A percentile compares a stretch with the other conserved stretches of the same genome.
Conservation (phyloP, 2,113 vertebrate species). For the Picathartes gymnocephalus region DNA sequence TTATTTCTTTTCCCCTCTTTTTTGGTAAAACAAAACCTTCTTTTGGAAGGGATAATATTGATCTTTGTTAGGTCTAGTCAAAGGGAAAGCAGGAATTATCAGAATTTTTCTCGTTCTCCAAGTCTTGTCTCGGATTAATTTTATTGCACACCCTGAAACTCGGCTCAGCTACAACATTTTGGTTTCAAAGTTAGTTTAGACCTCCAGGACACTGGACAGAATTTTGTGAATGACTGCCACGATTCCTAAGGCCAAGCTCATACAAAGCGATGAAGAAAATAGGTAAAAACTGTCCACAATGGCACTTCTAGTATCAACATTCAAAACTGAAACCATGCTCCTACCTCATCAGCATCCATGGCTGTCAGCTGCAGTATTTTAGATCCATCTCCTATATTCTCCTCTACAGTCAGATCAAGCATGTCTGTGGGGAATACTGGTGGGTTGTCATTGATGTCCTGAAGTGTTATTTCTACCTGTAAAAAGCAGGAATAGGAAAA, state of each 20-base stretch:
- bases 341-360: slow-evolving; percentile 96
- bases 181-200: background rate
- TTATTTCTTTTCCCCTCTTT: background rate
- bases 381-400: slow-evolving; percentile 92
- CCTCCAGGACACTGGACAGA: background rate
- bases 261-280: background rate
- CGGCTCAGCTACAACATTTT: background rate
- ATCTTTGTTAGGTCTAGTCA: background rate
- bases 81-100: background rate
- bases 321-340: background rate
- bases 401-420: slow-evolving; percentile 92
- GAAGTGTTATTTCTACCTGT: slow-evolving; percentile 97
- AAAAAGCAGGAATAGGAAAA: background rate
- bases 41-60: background rate
- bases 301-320: background rate
- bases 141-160: background rate
- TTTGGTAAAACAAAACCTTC: background rate
- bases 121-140: background rate
- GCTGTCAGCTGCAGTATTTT: slow-evolving; percentile 96
- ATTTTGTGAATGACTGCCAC: background rate
- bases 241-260: background rate
- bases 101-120: background rate
- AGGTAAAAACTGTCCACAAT: background rate
- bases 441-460: slow-evolving; percentile 97
- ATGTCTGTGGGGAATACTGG: slow-evolving; percentile 93